Base-by-base conservation (phyloP, 1,140 invertebrate species). In the Drosophila elegans region DNA sequence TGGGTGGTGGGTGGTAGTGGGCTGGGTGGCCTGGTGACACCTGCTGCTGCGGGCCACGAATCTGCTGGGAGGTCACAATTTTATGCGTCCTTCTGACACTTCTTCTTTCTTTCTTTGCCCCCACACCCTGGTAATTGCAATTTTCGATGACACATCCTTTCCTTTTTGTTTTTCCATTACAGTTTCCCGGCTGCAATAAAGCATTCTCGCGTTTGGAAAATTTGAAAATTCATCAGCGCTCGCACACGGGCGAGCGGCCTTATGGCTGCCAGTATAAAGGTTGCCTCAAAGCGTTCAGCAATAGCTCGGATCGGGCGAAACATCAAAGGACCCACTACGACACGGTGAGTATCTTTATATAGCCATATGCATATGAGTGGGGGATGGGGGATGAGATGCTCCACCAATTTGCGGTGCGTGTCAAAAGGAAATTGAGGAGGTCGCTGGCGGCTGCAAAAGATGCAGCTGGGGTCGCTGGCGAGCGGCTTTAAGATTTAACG, bases 251-350 rank as follows among this genome's bases (percentile, higher is more conserved):
- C 0, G 97, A 98, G 91, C 93, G 97, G 44, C 97, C 97, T 0
- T 98, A 98, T 91, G 94, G 96, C 69, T 97, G 97, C 82, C 97
- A 97, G 67, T 97, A 97, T 82, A 94, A 95, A 6, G 96, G 96
- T 32, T 99, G 98, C 91, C 93, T 95, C 12, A 99, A 99, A 93
- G 97, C 98, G 11, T 99, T 99, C 93, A 98, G 97, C 80, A 99
- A 99, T 93, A 98, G 98, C 66, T 98, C 98, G 1, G 98, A 99
- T 92, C 93, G 98, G 54, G 98, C 98, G 1, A 99, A 99, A 93
- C 98, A 99, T 93, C 98, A 99, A 93, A 94, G 98, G 74, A 99
- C 98, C 4, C 98, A 99, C 93, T 97, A 97, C 81, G 98, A 99
- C 92, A 97, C 97, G 91, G 98, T 99, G 94, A 95, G 95, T 93